Evolutionary conservation across 2,888 invertebrate species (phyloP).

Genomic region (Melanotus villosus): DNA sequence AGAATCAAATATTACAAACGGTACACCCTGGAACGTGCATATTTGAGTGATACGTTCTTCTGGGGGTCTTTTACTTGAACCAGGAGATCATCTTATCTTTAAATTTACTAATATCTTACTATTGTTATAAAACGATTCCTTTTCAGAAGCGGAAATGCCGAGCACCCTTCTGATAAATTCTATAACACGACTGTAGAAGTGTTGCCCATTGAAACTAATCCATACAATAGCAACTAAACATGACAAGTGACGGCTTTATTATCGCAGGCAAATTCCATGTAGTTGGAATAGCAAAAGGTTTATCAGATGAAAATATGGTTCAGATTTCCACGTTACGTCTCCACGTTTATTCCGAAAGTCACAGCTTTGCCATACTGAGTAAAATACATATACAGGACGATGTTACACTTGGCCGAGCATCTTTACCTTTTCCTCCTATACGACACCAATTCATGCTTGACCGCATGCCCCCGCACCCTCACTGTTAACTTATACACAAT

Average conservation of each 20-base stretch:
- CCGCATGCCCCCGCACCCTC: no score
- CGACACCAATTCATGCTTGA: no score
- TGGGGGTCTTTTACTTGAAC: constrained; percentile 91
- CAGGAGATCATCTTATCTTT: constrained; percentile 86
- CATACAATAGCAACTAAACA: constrained; percentile 71
- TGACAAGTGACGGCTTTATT: constrained; percentile 79
- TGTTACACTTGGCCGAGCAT: no score
- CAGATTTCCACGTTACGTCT: no score
- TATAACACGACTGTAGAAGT: constrained; percentile 90
- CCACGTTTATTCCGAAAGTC: no score
- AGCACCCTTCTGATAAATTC: constrained; percentile 91
- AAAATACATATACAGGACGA: no score
- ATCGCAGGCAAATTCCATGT: constrained; percentile 76
- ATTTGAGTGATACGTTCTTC: constrained; percentile 89
- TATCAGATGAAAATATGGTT: no score
- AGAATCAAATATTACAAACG: constrained; percentile 86
- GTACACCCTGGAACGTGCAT: constrained; percentile 85
- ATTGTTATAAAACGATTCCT: constrained; percentile 80
- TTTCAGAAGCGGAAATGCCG: constrained; percentile 90
- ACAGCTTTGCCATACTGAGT: no score
- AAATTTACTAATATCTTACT: constrained; percentile 84
- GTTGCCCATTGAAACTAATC: constrained; percentile 70
- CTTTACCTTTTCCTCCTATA: no score
- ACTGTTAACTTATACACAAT: no score
- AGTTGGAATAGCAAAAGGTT: no score